phyloP scores from a whole-genome alignment of 2,113 vertebrate genomes.

The human region GRCh38 chr2:66547001-66547500 shows the following conservation, averaged over 20 bases:
- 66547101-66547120: neutral
- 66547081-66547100: neutral
- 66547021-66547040: conserved; percentile 39
- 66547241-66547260: conserved; percentile 76
- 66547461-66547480: conserved; percentile 31
- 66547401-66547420: conserved; percentile 44
- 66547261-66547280: conserved; percentile 71
- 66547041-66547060: neutral
- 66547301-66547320: conserved; percentile 79
- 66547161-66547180: conserved; percentile 18
- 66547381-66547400: conserved; percentile 75
- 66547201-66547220: conserved; percentile 53
- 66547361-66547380: conserved; percentile 70
- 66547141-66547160: neutral
- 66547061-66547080: neutral
- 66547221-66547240: conserved; percentile 81
- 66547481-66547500: neutral
- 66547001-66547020: neutral
- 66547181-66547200: conserved; percentile 64
- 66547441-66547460: neutral
- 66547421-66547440: neutral
- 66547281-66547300: conserved; percentile 66
- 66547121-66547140: neutral
- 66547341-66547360: conserved; percentile 74
- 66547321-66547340: conserved; percentile 72